Evolutionary conservation across 2,797 vertebrate genomes (phyloP).

Genomic region (Melanotaenia pygmaea): DNA sequence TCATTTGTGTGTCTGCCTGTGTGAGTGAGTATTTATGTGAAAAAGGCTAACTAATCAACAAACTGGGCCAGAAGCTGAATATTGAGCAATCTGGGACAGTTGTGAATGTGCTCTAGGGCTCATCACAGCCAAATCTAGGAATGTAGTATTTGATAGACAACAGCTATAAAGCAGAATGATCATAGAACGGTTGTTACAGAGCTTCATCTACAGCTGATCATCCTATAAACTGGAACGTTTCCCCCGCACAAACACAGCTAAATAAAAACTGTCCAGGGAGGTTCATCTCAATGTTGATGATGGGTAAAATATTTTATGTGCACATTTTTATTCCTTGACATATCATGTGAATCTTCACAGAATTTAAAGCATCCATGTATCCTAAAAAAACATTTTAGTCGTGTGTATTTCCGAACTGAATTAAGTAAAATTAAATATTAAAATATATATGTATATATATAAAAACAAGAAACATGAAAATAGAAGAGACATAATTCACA

Average conservation of each 20-base stretch:
- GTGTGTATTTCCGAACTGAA: neutral
- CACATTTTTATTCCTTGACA: neutral
- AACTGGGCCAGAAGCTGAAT: slow-evolving; percentile 75
- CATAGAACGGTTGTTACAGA: slow-evolving; percentile 36
- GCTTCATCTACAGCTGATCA: slow-evolving; percentile 32
- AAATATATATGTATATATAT: neutral
- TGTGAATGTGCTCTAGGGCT: slow-evolving; percentile 53
- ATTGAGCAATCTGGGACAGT: slow-evolving; percentile 73
- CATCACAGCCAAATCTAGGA: slow-evolving; percentile 50
- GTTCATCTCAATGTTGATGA: slow-evolving; percentile 17
- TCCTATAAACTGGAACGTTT: slow-evolving; percentile 13
- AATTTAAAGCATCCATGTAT: neutral
- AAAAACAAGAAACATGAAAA: neutral
- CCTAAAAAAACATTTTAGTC: neutral
- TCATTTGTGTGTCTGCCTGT: slow-evolving; percentile 82
- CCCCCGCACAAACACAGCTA: slow-evolving; percentile 4
- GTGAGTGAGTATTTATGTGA: slow-evolving; percentile 80
- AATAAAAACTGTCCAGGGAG: slow-evolving; percentile 14
- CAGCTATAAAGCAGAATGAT: slow-evolving; percentile 45
- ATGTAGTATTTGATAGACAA: slow-evolving; percentile 55
- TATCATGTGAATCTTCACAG: neutral
- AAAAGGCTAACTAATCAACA: slow-evolving; percentile 76
- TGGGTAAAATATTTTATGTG: slow-evolving; percentile 11
- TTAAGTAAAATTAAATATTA: neutral
- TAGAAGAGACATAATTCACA: neutral